Evolutionary conservation across 53 echinoderm and acorn worm species (phyloP).

Genomic region (Mesocentrotus franciscanus): DNA sequence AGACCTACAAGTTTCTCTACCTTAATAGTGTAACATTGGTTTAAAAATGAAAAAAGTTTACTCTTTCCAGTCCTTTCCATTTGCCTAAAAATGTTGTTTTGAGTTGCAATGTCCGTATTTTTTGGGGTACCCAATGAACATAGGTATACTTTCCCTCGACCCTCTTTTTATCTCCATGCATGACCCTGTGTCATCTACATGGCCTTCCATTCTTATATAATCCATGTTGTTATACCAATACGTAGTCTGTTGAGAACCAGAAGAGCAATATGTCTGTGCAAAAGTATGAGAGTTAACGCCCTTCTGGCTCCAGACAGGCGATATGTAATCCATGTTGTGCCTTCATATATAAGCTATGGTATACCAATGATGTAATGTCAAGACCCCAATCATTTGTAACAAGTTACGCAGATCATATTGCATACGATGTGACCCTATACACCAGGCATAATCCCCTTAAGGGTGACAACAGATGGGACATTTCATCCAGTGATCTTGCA

Average conservation of each 20-base stretch:
- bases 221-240: too few relatives aligned
- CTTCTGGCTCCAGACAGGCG: too few relatives aligned
- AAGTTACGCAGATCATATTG: constrained; percentile 1
- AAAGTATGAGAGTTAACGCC: not conserved
- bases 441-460: not conserved
- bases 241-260: too few relatives aligned
- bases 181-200: not conserved
- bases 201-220: not conserved
- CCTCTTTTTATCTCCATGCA: not conserved
- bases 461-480: constrained; percentile 12
- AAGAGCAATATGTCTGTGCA: too few relatives aligned
- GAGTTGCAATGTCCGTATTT: not conserved
- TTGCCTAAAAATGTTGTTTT: not conserved
- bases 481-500: not conserved
- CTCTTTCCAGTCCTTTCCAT: not conserved
- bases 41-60: too few relatives aligned
- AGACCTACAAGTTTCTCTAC: too few relatives aligned
- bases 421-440: not conserved
- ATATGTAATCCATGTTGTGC: not conserved
- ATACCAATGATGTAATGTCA: not conserved
- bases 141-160: not conserved
- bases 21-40: too few relatives aligned
- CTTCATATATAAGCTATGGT: not conserved
- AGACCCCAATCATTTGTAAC: constrained; percentile 7
- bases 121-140: not conserved